Base-by-base conservation (phyloP, 2,113 vertebrate species). In the Rhodinocichla rosea region DNA sequence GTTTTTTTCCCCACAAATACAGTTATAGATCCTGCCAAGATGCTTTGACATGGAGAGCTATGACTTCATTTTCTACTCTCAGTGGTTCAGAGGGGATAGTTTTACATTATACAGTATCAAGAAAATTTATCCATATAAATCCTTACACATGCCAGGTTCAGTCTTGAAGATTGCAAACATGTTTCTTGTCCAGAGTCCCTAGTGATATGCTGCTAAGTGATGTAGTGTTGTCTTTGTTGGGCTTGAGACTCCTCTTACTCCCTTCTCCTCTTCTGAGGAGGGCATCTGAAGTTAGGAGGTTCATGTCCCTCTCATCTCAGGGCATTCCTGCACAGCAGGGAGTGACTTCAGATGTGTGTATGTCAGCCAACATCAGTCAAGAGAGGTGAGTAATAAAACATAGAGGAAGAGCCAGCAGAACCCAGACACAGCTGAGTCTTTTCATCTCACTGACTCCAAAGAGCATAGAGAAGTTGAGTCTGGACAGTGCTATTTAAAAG, bases 371-470 rank as follows among this genome's bases (percentile, higher is more conserved):
- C 60, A 89, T 91, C 89, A 94, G 30, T 67, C 83, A 60, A 79
- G 45, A 60, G 80, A 84, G 40, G 32, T 75, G 35, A 89, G 17
- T 65, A 84, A 91, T 71, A 82, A 86, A 89, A 95, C 73, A 62
- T 16, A 69, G 40, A 78, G 40, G 74, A 91, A 71, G 47, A 95
- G 49, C 44, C 57, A 87, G 70, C 67, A 94, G 77, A 78, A 81
- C 35, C 6, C 52, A 81, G 76, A 59, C 75, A 67, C 90, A 87
- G 86, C 80, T 86, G 83, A 75, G 60, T 90, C 64, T 77, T 94
- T 92, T 91, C 37, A 91, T 92, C 73, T 82, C 62, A 53, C 53
- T 87, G 92, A 89, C 56, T 94, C 87, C 87, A 94, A 95, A 92
- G 65, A 87, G 53, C 53, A 45, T 50, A 84, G 32, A 15, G n/a